These are phyloP conservation scores for Sinopyrophorus schimmeli DNA, from an alignment of 2,888 invertebrate genomes.

Conservation along the genomic window DNA sequence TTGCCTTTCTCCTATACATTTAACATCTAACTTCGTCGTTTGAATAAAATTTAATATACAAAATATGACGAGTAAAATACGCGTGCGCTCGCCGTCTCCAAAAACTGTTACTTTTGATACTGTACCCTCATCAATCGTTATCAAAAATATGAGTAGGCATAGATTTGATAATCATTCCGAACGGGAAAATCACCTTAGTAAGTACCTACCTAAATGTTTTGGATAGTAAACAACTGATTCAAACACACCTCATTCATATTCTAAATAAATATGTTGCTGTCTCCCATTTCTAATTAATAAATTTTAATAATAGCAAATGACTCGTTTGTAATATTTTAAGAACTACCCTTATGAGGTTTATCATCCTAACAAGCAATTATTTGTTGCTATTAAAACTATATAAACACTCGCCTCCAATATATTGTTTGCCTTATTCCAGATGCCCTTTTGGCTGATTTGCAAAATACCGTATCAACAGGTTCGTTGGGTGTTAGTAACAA, in stretches of 20 bases:
- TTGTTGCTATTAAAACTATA: too few species aligned
- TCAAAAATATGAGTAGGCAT: slow-evolving; percentile 55
- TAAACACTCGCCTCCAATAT: too few species aligned
- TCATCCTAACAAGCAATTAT: too few species aligned
- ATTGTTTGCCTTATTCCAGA: slow-evolving; percentile 83
- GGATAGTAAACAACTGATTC: too few species aligned
- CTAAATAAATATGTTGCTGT: too few species aligned
- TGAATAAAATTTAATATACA: not conserved
- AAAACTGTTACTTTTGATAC: slow-evolving; percentile 69
- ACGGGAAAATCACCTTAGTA: slow-evolving; percentile 61
- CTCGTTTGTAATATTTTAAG: too few species aligned
- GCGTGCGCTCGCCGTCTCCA: slow-evolving; percentile 68
- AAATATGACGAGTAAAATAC: slow-evolving; percentile 53
- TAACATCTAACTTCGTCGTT: too few species aligned
- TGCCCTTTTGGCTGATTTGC: slow-evolving; percentile 92
- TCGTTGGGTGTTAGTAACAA: slow-evolving; percentile 52
- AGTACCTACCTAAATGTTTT: slow-evolving; percentile 51
- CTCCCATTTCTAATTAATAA: too few species aligned
- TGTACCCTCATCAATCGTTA: slow-evolving; percentile 60
- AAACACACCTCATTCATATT: too few species aligned
- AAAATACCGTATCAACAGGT: slow-evolving; percentile 81
- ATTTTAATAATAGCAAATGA: too few species aligned
- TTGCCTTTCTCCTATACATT: too few species aligned
- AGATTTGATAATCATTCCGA: slow-evolving; percentile 49
- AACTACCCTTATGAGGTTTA: too few species aligned